These are phyloP conservation scores for Cosmopolites sordidus DNA, from an alignment of 2,888 invertebrate species.

Conservation along the genomic window DNA sequence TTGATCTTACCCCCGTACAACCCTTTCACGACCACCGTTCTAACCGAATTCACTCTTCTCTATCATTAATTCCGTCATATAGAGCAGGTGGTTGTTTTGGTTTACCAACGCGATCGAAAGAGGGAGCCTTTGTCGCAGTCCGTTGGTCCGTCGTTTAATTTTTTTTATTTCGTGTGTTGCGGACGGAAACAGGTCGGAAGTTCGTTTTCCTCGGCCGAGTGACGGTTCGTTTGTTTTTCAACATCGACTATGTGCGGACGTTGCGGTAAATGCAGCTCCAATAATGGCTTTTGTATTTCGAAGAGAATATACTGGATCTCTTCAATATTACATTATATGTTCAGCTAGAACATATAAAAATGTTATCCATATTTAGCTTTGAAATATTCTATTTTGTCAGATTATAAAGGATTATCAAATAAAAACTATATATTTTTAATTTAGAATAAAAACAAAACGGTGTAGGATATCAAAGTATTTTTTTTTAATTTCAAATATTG, in stretches of 20 bases:
- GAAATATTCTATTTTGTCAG: no score
- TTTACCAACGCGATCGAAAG: not conserved
- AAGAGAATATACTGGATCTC: no score
- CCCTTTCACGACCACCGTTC: not conserved
- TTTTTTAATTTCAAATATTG: no score
- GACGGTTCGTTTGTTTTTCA: conserved; percentile 10
- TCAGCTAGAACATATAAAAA: no score
- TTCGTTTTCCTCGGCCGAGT: not conserved
- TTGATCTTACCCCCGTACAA: not conserved
- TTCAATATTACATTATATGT: no score
- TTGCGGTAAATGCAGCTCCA: no score
- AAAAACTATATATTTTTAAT: no score
- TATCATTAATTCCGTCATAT: conserved; percentile 15
- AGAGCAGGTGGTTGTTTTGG: conserved; percentile 19
- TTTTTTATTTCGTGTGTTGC: conserved; percentile 3
- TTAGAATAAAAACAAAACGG: no score
- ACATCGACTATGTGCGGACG: conserved; percentile 7
- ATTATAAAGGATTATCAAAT: no score
- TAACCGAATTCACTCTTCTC: conserved; percentile 4
- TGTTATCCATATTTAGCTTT: no score
- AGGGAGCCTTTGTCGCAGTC: conserved; percentile 5
- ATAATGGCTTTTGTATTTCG: no score
- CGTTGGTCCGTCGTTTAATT: conserved; percentile 4
- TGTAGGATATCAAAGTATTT: no score
- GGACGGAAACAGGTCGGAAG: conserved; percentile 18